Base-by-base conservation (phyloP, 2,113 vertebrate species). In the Piaya cayana region DNA sequence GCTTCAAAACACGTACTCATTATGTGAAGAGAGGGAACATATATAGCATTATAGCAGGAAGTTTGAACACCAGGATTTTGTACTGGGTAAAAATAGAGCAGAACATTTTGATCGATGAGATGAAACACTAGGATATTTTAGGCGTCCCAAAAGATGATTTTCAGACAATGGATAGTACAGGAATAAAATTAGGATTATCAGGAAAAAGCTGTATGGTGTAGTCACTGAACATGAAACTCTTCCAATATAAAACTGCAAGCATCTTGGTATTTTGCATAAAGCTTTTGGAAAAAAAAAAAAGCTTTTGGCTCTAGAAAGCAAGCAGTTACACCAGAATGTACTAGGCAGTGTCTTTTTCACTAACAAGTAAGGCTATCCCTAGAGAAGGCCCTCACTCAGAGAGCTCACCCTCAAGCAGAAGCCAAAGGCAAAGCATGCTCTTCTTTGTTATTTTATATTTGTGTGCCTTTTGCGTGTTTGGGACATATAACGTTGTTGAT, bases 11-110 rank as follows among this genome's bases (percentile, higher is more conserved):
- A 95, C 91, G 91, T 63, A 87, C 90, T 95, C 68, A 78, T 95
- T 90, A 96, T 93, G 82, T 95, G 94, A 90, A 91, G 79, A 94
- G 95, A 83, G 82, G 23, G 87, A 96, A 94, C 93, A 90, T 89
- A 94, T 94, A 95, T 91, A 97, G 95, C 89, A 94, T 94, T 95
- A 90, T 45, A 94, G 71, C 93, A 97, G 93, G 92, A 95, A 96
- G 94, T 43, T 92, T 92, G 87, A 82, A 76, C 87, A 93, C 91
- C 91, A 97, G 85, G 87, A 95, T 95, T 95, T 59, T 93, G 92
- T 50, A 81, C 88, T 8, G 45, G 74, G 68, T 88, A 88, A 96
- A 97, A 96, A 96, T 95, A 96, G 93, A 92, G 88, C 79, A 92
- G 95, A 95, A 94, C 87, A 88, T 96, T 95, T 88, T 86, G 59